phyloP scores from a whole-genome alignment of 2,888 invertebrate species.

The Hypselothyrea guttata region DNA sequence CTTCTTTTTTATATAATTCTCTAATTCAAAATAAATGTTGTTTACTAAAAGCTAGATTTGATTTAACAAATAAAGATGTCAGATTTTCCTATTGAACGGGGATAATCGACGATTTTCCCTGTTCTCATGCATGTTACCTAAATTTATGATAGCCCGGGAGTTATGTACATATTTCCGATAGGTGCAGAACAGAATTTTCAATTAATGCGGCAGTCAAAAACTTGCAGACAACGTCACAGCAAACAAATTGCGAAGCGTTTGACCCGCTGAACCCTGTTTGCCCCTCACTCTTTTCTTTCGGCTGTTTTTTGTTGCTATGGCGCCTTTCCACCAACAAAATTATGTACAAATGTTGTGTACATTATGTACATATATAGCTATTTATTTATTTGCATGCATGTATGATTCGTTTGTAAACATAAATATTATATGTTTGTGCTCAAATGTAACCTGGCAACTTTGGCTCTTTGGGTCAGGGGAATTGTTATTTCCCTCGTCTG shows the following conservation, averaged over 20 bases:
- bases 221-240: constrained; percentile 28
- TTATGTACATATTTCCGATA: constrained; percentile 3
- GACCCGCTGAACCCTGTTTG: constrained; percentile 50
- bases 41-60: too few species aligned
- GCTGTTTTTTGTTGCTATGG: constrained; percentile 51
- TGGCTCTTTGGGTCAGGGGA: constrained; percentile 32
- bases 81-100: too few species aligned
- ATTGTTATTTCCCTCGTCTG: constrained; percentile 14
- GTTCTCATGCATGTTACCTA: constrained; percentile 6
- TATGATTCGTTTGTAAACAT: neutral
- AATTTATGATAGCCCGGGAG: constrained; percentile 6
- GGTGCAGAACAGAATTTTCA: constrained; percentile 27
- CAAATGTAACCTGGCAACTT: constrained; percentile 49
- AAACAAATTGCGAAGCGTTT: constrained; percentile 23
- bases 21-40: too few species aligned
- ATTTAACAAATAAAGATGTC: too few species aligned
- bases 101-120: too few species aligned
- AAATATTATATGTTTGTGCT: neutral
- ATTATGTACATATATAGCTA: constrained; percentile 2
- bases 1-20: too few species aligned
- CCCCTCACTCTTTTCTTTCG: constrained; percentile 16
- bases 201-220: constrained; percentile 45
- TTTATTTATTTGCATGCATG: constrained; percentile 3
- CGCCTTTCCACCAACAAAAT: constrained; percentile 51
- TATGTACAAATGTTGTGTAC: constrained; percentile 36